Base-by-base conservation (phyloP, 2,888 invertebrate species). In the Nezara viridula region DNA sequence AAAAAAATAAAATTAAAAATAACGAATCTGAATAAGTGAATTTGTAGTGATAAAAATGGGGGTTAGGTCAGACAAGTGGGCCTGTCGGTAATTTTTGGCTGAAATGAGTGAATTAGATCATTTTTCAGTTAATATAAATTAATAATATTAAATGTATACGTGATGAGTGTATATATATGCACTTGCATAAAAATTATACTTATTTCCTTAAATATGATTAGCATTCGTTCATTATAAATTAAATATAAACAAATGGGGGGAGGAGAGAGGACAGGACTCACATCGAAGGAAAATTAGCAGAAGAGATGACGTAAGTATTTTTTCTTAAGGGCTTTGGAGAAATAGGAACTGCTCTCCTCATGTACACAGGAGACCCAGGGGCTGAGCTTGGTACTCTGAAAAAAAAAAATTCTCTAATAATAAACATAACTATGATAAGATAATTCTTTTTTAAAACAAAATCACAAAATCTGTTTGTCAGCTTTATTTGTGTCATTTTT, bases 331-430 rank as follows among this genome's bases (percentile, higher is more conserved):
- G 85, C 86, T 90, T 89, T 24, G 90, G 91, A 40, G 91, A 91
- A 27, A 86, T 86, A 7, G 90, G 86, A 49, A 89, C 89, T 50
- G 89, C 90, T 89, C 89, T 91, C 66, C 91, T 85, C 24, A 90
- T 49, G 37, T 86, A 88, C 32, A 90, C 91, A 37, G 91, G 91
- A 52, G 91, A 91, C 32, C 90, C 90, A 86, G 91, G 91, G 19
- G 90, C 91, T 40, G 91, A 91, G 27, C 24, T 73, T 1, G 88
- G 87, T 37, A 89, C 85, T 49, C 89, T 89, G 85, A 40, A 52
- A 89, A 60, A 21, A 81, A 49, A 47, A 37, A 73, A 27, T 66
- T 27, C 9, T 14, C n/a, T 27, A 73, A 27, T 27, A 73, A 73
- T 55, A 52, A 24, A 21, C 2, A 21, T 24, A 24, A 21, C 9